phyloP scores from a whole-genome alignment of 2,113 vertebrate species.

The Morone saxatilis region DNA sequence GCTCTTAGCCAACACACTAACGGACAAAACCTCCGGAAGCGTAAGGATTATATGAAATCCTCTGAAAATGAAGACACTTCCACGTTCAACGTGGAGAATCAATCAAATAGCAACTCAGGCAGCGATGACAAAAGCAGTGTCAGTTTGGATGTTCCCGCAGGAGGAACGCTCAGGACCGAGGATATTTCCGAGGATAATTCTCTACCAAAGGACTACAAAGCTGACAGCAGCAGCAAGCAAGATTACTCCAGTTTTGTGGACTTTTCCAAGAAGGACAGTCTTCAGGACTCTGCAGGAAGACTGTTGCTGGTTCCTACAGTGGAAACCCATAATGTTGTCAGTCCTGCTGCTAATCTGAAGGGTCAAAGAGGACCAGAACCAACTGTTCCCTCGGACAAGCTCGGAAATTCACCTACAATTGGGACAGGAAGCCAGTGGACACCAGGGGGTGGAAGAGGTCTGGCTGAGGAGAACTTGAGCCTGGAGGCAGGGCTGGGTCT shows the following conservation, averaged over 20 bases:
- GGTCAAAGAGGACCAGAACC: constrained; percentile 34
- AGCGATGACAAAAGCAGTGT: background rate
- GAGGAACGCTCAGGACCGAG: constrained; percentile 44
- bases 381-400: constrained; percentile 20
- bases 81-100: constrained; percentile 34
- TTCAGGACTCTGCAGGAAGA: constrained; percentile 28
- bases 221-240: constrained; percentile 28
- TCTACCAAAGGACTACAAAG: constrained; percentile 60
- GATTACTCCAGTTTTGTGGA: constrained; percentile 28
- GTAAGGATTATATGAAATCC: constrained; percentile 27
- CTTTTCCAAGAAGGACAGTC: constrained; percentile 20
- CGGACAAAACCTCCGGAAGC: constrained; percentile 30
- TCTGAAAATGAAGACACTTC: constrained; percentile 30
- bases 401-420: background rate
- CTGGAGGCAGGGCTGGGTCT: constrained; percentile 34
- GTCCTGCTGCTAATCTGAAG: constrained; percentile 18
- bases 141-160: constrained; percentile 33
- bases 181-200: constrained; percentile 48
- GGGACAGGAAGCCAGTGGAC: constrained; percentile 11
- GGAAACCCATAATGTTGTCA: constrained; percentile 5
- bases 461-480: constrained; percentile 13
- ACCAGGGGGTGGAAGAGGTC: background rate
- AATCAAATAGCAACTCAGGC: constrained; percentile 33
- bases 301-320: constrained; percentile 9
- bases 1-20: constrained; percentile 28